Conservation (phyloP, 1,140 invertebrate genomes). For the Brachionus plicatilis region DNA sequence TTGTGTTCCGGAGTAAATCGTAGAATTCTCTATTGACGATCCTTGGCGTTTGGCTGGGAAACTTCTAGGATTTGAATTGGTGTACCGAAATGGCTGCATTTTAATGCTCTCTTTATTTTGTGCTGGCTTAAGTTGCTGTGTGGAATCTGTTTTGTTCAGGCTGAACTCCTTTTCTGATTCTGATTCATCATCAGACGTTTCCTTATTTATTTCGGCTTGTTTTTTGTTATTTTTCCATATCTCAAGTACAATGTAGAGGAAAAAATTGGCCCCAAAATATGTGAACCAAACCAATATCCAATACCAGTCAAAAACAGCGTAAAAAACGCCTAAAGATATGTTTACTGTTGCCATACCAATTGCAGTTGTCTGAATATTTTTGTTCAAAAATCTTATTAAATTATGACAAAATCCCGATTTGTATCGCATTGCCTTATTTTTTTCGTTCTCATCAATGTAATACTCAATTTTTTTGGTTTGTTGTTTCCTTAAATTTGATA, state of each 20-base stretch:
- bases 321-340: conserved; percentile 43
- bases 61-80: not conserved
- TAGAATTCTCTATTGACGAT: not conserved
- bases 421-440: not conserved
- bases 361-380: not conserved
- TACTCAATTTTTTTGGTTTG: conserved; percentile 39
- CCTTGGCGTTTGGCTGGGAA: not conserved
- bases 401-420: not conserved
- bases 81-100: conserved; percentile 25
- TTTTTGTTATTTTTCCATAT: conserved; percentile 1
- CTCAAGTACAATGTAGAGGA: conserved; percentile 25
- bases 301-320: conserved; percentile 41
- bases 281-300: conserved; percentile 43
- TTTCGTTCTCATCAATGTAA: conserved; percentile 37
- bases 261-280: conserved; percentile 41
- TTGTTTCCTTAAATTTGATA: conserved; percentile 10
- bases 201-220: not conserved
- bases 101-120: not conserved
- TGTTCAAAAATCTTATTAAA: not conserved
- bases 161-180: not conserved
- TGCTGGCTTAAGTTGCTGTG: not conserved
- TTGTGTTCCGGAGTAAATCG: too few species aligned
- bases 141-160: not conserved
- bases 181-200: not conserved
- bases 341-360: conserved; percentile 42